Base-by-base conservation (phyloP, 2,888 invertebrate genomes). In the Meiosimyza platycephala region DNA sequence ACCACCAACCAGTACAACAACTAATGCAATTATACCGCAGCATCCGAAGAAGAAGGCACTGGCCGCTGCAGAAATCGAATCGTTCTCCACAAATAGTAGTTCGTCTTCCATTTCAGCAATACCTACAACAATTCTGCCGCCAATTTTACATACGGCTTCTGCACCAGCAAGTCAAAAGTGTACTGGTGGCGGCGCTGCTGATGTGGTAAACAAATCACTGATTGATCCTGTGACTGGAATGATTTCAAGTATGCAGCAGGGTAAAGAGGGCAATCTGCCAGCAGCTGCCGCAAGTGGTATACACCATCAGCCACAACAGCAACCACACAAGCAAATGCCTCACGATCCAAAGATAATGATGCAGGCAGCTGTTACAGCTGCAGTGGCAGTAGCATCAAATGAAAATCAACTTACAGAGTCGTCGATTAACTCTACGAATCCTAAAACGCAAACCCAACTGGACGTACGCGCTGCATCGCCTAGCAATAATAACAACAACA, bases 141-240 rank as follows among this genome's bases (percentile, higher is more conserved):
- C 83, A 1, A 82, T 84, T 79, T 78, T 83, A 71, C 83, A 85
- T 52, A 82, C 85, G 15, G 80, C 83, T 6, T 79, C 82, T 4
- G 79, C 85, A 16, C 80, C 81, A 40, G 75, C 84, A 7, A 22
- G 73, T 28, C 83, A 83, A 52, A 85, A 85, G 73, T 78, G 81
- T 15, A 82, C 82, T 0, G 81, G 81, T 3, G 83, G 83, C 15
- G 87, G 87, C 51, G 87, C 88, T 12, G 92, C 92, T 80, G 91
- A 92, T 0, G 90, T 90, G 80, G 79, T 82, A 1, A 85, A 80
- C 75, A 85, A 84, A 63, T 91, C 91, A 5, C 83, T 93, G 18
- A 92, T 93, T 59, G 94, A 94, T 86, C 93, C 93, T 0, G 93
- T 93, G 0, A 93, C 93, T 0, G 93, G 93, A 3, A 86, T 94